phyloP scores from a whole-genome alignment of 2,888 invertebrate genomes.

The Argyresthia albistria region DNA sequence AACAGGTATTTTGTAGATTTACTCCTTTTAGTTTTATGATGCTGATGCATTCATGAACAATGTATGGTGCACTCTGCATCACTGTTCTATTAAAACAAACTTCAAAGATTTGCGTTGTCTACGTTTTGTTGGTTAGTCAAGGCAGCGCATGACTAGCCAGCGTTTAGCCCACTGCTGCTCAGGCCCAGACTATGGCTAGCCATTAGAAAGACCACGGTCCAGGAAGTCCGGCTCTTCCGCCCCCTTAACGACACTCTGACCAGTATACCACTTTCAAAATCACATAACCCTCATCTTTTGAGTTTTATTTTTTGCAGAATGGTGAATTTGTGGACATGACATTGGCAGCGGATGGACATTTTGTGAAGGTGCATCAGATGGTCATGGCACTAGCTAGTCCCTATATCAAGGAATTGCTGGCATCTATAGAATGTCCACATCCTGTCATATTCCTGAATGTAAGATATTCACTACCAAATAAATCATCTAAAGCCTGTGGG shows the following conservation, averaged over 20 bases:
- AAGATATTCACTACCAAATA: too few species aligned
- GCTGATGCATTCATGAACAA: neutral
- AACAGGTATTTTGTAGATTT: neutral
- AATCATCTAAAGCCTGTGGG: neutral
- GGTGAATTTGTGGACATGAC: slow-evolving; percentile 66
- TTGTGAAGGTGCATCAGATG: slow-evolving; percentile 60
- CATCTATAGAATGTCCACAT: slow-evolving; percentile 46
- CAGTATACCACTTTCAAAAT: neutral
- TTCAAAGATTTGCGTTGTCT: too few species aligned
- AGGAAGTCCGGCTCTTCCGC: neutral
- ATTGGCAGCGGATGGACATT: slow-evolving; percentile 56
- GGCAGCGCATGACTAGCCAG: neutral
- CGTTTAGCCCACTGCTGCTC: neutral
- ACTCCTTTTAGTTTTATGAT: neutral
- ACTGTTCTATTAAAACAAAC: too few species aligned
- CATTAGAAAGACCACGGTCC: too few species aligned
- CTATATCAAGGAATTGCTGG: slow-evolving; percentile 51
- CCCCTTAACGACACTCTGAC: too few species aligned
- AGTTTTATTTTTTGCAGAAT: slow-evolving; percentile 30
- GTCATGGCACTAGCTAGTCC: slow-evolving; percentile 60
- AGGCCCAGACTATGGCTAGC: too few species aligned
- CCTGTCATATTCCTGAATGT: slow-evolving; percentile 62
- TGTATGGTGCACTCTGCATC: neutral
- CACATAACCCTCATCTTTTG: neutral
- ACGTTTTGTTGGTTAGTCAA: too few species aligned